Percentiles rank a stretch among this genome's conserved stretches.
These are phyloP conservation scores for Yasuhikotakia modesta DNA, from an alignment of 2,797 vertebrate genomes.

Conservation along the genomic window DNA sequence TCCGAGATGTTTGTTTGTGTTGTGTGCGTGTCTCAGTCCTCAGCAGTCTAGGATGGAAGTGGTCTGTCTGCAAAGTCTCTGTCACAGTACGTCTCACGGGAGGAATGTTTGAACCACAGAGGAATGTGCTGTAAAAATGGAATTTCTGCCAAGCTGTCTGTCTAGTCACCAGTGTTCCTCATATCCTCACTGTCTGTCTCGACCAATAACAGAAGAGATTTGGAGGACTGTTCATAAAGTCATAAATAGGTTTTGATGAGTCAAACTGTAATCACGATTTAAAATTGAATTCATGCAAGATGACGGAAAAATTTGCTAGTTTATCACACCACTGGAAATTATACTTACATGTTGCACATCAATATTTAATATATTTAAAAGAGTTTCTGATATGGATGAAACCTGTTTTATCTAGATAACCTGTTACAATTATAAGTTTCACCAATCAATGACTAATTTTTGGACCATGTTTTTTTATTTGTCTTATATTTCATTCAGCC, in stretches of 20 bases:
- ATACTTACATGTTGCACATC: too few species aligned
- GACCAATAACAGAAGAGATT: slow-evolving; percentile 6
- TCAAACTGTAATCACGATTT: slow-evolving; percentile 25
- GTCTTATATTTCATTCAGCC: neutral
- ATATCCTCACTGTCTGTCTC: slow-evolving; percentile 24
- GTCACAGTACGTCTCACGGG: slow-evolving; percentile 20
- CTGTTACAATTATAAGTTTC: neutral
- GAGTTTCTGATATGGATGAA: neutral
- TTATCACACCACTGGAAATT: neutral
- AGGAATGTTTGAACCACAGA: slow-evolving; percentile 39
- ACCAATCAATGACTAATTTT: neutral
- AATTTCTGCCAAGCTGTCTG: slow-evolving; percentile 32
- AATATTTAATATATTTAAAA: too few species aligned
- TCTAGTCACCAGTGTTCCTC: slow-evolving; percentile 21
- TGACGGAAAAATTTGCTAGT: neutral
- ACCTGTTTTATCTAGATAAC: neutral
- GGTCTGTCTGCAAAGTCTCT: slow-evolving; percentile 32
- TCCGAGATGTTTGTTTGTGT: slow-evolving; percentile 32
- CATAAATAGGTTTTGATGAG: slow-evolving; percentile 11
- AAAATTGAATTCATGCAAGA: neutral
- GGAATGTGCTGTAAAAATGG: slow-evolving; percentile 49
- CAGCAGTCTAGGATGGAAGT: slow-evolving; percentile 18
- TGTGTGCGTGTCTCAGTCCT: slow-evolving; percentile 3
- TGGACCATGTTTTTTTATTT: neutral
- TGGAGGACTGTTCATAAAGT: neutral